phyloP scores from a whole-genome alignment of 2,113 vertebrate genomes.

The Nettapus auritus region DNA sequence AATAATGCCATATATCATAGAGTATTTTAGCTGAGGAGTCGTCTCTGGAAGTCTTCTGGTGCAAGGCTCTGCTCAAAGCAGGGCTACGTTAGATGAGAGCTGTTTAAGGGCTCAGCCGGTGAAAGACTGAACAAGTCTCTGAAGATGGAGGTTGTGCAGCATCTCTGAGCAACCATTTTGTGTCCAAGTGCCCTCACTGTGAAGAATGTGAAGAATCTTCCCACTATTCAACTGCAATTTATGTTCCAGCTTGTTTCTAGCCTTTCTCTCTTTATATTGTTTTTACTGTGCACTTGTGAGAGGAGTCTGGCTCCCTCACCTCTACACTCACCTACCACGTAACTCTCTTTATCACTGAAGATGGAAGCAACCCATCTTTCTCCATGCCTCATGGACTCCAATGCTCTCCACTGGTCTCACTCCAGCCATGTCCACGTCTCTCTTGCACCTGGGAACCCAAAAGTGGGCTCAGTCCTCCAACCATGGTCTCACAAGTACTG shows the following conservation, averaged over 20 bases:
- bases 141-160: not conserved
- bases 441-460: not conserved
- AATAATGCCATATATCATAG: rapidly evolving
- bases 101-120: rapidly evolving
- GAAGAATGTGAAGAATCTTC: not conserved
- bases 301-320: not conserved
- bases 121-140: not conserved
- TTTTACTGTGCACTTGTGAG: not conserved
- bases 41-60: not conserved
- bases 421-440: not conserved
- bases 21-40: not conserved
- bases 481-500: not conserved
- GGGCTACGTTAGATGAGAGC: not conserved
- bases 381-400: rapidly evolving
- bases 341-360: not conserved
- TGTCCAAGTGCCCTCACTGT: not conserved
- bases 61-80: not conserved
- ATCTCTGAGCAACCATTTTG: not conserved
- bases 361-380: not conserved
- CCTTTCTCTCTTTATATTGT: not conserved
- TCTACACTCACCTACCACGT: not conserved
- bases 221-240: not conserved
- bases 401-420: not conserved
- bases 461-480: not conserved
- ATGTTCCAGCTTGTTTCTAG: not conserved